Percentiles rank a stretch among this genome's conserved stretches.
Evolutionary conservation across 2,113 vertebrate species (phyloP).

Genomic region (Phoenicopterus ruber): DNA sequence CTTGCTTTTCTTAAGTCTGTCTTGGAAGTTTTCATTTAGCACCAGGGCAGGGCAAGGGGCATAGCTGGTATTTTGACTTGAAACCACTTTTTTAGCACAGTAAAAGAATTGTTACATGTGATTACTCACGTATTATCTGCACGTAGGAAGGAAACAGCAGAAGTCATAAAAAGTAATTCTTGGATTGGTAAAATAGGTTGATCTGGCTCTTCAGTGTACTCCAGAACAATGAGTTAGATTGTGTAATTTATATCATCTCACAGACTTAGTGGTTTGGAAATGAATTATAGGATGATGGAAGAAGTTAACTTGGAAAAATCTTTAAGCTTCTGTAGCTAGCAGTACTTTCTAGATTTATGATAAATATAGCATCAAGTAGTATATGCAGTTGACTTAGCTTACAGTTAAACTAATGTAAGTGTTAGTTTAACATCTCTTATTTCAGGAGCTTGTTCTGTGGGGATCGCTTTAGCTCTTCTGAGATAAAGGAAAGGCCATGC

Average conservation of each 20-base stretch:
- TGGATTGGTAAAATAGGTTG: background rate
- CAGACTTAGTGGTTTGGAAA: background rate
- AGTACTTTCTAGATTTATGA: background rate
- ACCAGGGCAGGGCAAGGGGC: fast-evolving
- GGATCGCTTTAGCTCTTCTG: background rate
- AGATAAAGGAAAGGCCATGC: background rate
- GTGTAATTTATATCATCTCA: background rate
- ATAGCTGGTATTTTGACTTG: background rate
- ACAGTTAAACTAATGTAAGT: background rate
- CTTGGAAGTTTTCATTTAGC: background rate
- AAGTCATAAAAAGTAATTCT: background rate
- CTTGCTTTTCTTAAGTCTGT: background rate
- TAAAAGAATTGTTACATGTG: background rate
- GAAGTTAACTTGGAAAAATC: background rate
- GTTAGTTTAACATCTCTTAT: background rate
- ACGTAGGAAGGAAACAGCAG: background rate
- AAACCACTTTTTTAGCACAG: background rate
- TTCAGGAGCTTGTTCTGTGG: background rate
- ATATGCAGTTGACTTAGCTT: background rate
- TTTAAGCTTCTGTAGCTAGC: background rate
- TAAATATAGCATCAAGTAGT: background rate
- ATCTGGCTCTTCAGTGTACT: background rate
- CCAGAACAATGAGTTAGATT: background rate
- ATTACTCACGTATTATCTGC: background rate
- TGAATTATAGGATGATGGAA: background rate